Percentiles rank a stretch among this genome's conserved stretches.
Conservation (phyloP, 2,888 invertebrate species). For the Pandemis cinnamomeana region DNA sequence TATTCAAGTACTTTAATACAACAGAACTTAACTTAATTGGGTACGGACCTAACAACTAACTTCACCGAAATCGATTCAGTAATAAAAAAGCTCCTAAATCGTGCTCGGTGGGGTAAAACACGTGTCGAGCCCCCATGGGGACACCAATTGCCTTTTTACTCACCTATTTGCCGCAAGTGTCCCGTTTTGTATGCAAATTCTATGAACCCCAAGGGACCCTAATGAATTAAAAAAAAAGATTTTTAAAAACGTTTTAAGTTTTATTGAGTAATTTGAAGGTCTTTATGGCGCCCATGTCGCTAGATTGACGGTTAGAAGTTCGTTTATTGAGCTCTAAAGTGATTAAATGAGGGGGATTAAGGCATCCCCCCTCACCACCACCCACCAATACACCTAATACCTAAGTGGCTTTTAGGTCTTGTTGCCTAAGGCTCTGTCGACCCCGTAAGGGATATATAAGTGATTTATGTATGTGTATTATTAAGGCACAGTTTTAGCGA, state of each 20-base stretch:
- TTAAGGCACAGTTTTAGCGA: too few relatives aligned
- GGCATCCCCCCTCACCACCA: too few relatives aligned
- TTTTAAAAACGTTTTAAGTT: slow-evolving; percentile 9
- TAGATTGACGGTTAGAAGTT: background rate
- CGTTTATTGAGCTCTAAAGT: background rate
- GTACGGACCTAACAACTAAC: background rate
- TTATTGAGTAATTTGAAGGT: slow-evolving; percentile 23
- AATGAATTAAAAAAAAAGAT: slow-evolving; percentile 47
- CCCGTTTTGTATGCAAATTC: slow-evolving; percentile 69
- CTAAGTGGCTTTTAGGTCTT: too few relatives aligned
- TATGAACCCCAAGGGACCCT: slow-evolving; percentile 49
- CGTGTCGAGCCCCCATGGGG: slow-evolving; percentile 57
- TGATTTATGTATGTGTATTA: too few relatives aligned
- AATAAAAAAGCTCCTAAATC: slow-evolving; percentile 10
- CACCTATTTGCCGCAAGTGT: slow-evolving; percentile 66
- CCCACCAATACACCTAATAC: too few relatives aligned
- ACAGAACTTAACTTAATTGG: background rate
- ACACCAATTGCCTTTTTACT: slow-evolving; percentile 77
- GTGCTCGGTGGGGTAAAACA: slow-evolving; percentile 50
- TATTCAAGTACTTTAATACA: too few relatives aligned
- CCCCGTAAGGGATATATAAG: too few relatives aligned
- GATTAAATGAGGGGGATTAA: background rate
- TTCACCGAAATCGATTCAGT: background rate
- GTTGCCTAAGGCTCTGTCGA: too few relatives aligned
- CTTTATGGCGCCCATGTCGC: background rate